Evolutionary conservation across 1,140 invertebrate species (phyloP).

Genomic region (Onthophagus taurus): DNA sequence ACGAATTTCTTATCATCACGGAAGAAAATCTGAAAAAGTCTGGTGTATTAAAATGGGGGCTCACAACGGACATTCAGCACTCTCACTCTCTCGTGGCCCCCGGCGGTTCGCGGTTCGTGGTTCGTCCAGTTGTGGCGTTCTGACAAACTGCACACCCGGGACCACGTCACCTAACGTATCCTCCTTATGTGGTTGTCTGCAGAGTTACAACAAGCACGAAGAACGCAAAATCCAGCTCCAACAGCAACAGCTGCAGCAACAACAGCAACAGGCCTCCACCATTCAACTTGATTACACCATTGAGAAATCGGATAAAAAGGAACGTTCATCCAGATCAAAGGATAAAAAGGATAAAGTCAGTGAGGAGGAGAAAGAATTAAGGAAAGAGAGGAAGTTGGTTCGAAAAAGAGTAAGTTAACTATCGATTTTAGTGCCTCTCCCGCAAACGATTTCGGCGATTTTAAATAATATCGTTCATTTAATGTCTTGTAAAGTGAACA

Average conservation of each 20-base stretch:
- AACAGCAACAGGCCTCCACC: constrained; percentile 21
- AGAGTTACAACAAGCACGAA: constrained; percentile 44
- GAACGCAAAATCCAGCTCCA: constrained; percentile 39
- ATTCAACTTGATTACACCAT: constrained; percentile 27
- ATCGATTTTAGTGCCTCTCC: not conserved
- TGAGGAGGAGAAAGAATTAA: constrained; percentile 59
- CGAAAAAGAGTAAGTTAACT: constrained; percentile 51
- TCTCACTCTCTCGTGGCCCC: too few relatives aligned
- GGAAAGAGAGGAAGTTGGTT: constrained; percentile 65
- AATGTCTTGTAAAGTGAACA: too few relatives aligned
- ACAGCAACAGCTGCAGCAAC: constrained; percentile 25
- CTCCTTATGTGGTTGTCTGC: constrained; percentile 30
- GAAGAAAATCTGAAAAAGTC: too few relatives aligned
- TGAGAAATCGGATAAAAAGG: constrained; percentile 52
- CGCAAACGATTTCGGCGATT: too few relatives aligned
- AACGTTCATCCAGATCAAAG: constrained; percentile 54
- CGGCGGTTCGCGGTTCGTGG: too few relatives aligned
- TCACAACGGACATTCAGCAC: too few relatives aligned
- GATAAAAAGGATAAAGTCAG: constrained; percentile 43
- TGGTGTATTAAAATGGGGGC: too few relatives aligned
- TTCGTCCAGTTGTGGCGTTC: too few relatives aligned
- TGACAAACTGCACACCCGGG: constrained; percentile 17
- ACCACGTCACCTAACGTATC: constrained; percentile 21
- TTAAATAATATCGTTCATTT: too few relatives aligned
- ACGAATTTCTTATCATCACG: too few relatives aligned